Evolutionary conservation across 1,140 invertebrate genomes (phyloP), one percentile per base, ranked within the genome.

Genomic region (Thalassaphorura encarpata): DNA sequence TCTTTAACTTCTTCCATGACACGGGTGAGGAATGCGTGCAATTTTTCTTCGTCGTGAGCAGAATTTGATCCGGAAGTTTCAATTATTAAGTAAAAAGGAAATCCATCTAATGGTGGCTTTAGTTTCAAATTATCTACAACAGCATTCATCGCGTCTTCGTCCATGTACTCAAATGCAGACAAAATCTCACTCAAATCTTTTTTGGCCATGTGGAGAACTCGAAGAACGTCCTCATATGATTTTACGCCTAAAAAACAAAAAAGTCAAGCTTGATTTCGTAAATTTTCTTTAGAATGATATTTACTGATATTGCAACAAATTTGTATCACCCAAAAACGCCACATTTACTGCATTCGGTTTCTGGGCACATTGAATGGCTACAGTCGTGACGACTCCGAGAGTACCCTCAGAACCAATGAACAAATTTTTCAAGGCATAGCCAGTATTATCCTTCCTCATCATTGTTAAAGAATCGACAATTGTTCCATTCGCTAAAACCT

Each of bases 391-490:
- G n/a, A 99, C 71, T 11, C 96, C 61, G n/a, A 99, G 72, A 0
- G 94, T 95, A 43, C 96, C 96, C 77, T 99, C 96, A 0, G 90
- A 89, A 11, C 96, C 96, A 66, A 99, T 93, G 68, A 99, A 97
- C 45, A 98, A 70, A 69, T 98, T 92, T 68, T 97, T 96, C 54
- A 97, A 72, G 69, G 97, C 89, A 71, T 95, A 96, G 0, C 93
- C 93, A 0, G 95, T 98, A 68, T 98, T 98, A 68, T 98, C 93
- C 72, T 99, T 99, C 68, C 91, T 87, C 57, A 97, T 73, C 3
- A 82, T 79, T 54, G 80, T 84, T 67, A 97, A 75, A 58, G 84
- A 83, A 69, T 97, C 83, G 13, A 98, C 69, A 1, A 98, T 73
- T 52, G 85, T 78, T 0, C 93, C 93, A 74, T 90, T 82, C 3